A percentile compares a stretch with the other conserved stretches of the same genome.
Evolutionary conservation across 2,113 vertebrate species (phyloP).

Genomic region (Pseudopodoces humilis): DNA sequence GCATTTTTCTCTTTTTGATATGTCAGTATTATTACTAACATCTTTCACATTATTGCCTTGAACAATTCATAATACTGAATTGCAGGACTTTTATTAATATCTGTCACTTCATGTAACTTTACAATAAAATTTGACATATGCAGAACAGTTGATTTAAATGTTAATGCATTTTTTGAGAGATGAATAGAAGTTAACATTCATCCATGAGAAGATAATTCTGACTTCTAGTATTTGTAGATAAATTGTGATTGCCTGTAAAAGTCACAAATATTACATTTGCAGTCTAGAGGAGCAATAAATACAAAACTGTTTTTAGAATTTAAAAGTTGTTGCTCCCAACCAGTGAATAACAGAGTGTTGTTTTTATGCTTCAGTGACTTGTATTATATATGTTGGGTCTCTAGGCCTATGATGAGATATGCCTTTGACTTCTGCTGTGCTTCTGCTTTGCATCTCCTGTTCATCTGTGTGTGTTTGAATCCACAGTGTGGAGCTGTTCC

Average conservation of each 20-base stretch:
- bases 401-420: neutral
- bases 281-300: neutral
- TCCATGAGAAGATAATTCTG: neutral
- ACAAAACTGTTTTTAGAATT: neutral
- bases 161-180: neutral
- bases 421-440: fast-evolving
- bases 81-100: neutral
- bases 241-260: neutral
- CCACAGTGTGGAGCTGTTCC: neutral
- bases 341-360: neutral
- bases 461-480: neutral
- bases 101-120: neutral
- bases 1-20: neutral
- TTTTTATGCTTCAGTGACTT: neutral
- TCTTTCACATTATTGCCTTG: neutral
- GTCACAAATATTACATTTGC: neutral
- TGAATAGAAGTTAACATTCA: neutral
- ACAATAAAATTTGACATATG: neutral
- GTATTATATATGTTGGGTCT: neutral
- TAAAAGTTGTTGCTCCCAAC: neutral
- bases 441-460: neutral
- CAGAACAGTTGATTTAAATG: neutral
- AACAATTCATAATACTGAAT: neutral
- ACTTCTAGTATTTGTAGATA: neutral
- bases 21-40: neutral